Evolutionary conservation across 1,140 invertebrate genomes (phyloP).

Genomic region (Megathymus violae): DNA sequence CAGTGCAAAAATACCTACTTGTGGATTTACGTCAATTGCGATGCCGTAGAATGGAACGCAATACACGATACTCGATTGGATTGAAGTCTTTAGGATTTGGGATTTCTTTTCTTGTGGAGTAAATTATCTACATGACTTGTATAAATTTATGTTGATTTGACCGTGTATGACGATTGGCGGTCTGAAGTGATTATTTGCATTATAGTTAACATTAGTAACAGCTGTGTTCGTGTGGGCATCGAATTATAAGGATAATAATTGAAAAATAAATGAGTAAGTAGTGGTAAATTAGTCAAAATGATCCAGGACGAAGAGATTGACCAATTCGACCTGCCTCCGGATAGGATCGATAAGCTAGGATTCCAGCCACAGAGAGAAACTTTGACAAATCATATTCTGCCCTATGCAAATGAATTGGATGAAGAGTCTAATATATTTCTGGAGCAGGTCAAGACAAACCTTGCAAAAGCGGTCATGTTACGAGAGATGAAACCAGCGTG

Average conservation of each 20-base stretch:
- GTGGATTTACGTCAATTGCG: slow-evolving; percentile 41
- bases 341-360: slow-evolving; percentile 62
- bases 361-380: slow-evolving; percentile 86
- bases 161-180: slow-evolving; percentile 44
- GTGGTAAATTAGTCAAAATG: slow-evolving; percentile 51
- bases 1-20: slow-evolving; percentile 24
- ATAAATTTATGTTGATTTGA: slow-evolving; percentile 71
- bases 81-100: slow-evolving; percentile 28
- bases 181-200: slow-evolving; percentile 38
- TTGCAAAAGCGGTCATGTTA: slow-evolving; percentile 87
- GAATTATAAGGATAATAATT: slow-evolving; percentile 16
- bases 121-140: slow-evolving; percentile 70
- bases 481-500: slow-evolving; percentile 88
- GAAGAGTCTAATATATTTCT: slow-evolving; percentile 86
- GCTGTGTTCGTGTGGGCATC: slow-evolving; percentile 47
- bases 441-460: slow-evolving; percentile 87
- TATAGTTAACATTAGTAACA: slow-evolving; percentile 32
- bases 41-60: slow-evolving; percentile 62
- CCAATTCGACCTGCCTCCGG: slow-evolving; percentile 52
- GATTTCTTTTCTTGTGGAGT: slow-evolving; percentile 45
- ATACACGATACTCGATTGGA: slow-evolving; percentile 22
- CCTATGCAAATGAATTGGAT: slow-evolving; percentile 87
- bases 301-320: slow-evolving; percentile 72
- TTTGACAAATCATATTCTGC: slow-evolving; percentile 87
- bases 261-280: slow-evolving; percentile 15